These are phyloP conservation scores for Formica aserva DNA, from an alignment of 2,888 invertebrate genomes.

Conservation along the genomic window DNA sequence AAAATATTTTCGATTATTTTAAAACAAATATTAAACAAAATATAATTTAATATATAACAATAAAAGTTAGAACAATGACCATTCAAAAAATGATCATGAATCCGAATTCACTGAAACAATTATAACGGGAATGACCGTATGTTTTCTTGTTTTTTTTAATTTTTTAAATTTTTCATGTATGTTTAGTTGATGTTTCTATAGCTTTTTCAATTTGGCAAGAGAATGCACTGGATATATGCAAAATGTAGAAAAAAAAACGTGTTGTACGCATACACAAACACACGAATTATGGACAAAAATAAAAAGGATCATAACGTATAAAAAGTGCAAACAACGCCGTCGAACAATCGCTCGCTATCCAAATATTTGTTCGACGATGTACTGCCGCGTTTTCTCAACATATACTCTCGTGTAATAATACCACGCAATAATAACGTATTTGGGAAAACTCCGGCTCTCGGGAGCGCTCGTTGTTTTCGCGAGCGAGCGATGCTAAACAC, in stretches of 20 bases:
- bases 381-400: constrained; percentile 47
- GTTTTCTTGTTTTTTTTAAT: background rate
- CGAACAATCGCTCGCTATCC: constrained; percentile 38
- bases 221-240: background rate
- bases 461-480: constrained; percentile 30
- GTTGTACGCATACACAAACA: too few species aligned
- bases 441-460: constrained; percentile 40
- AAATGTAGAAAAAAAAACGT: background rate
- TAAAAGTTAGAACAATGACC: background rate
- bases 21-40: background rate
- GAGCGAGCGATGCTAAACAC: constrained; percentile 41
- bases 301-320: constrained; percentile 32
- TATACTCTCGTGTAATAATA: constrained; percentile 49
- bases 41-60: background rate
- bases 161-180: too few species aligned
- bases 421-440: constrained; percentile 49
- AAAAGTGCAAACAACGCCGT: constrained; percentile 40
- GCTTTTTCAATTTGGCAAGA: constrained; percentile 26
- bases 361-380: constrained; percentile 43
- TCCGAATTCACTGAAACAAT: constrained; percentile 6
- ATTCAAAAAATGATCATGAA: background rate
- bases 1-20: background rate
- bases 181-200: constrained; percentile 22
- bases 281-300: constrained; percentile 1
- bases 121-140: background rate